A percentile compares a stretch with the other conserved stretches of the same genome.
phyloP scores from a whole-genome alignment of 2,888 invertebrate genomes.

The Cactoblastis cactorum region DNA sequence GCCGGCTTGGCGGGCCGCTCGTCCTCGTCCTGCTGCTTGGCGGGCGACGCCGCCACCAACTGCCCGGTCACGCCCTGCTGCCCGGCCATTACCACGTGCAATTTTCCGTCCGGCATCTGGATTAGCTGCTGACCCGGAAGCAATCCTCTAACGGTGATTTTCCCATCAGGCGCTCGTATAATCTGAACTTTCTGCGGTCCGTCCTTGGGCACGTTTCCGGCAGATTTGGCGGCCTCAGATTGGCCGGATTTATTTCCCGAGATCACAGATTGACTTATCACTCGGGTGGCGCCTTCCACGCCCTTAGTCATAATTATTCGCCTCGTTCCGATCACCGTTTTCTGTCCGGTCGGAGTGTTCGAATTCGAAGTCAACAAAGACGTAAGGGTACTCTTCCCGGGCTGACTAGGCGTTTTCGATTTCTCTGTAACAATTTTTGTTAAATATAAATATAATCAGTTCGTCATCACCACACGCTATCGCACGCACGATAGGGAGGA shows the following conservation, averaged over 20 bases:
- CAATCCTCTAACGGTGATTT: constrained; percentile 93
- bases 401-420: constrained; percentile 71
- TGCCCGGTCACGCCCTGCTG: constrained; percentile 76
- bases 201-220: constrained; percentile 59
- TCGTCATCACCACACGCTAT: no score
- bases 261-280: constrained; percentile 80
- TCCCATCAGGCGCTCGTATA: constrained; percentile 93
- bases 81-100: constrained; percentile 88
- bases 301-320: constrained; percentile 88
- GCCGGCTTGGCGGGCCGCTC: constrained; percentile 27
- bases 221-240: constrained; percentile 56
- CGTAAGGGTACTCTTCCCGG: constrained; percentile 83
- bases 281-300: constrained; percentile 82
- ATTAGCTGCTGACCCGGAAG: constrained; percentile 95
- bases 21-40: constrained; percentile 37
- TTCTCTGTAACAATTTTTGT: constrained; percentile 66
- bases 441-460: no score
- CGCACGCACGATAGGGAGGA: background rate
- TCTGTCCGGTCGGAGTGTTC: constrained; percentile 78
- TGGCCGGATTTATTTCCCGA: constrained; percentile 46
- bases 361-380: constrained; percentile 80
- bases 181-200: constrained; percentile 91
- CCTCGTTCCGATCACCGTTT: constrained; percentile 82
- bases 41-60: constrained; percentile 57
- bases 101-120: constrained; percentile 95